Evolutionary conservation across 2,797 vertebrate species (phyloP).

Genomic region (Sciaenops ocellatus): DNA sequence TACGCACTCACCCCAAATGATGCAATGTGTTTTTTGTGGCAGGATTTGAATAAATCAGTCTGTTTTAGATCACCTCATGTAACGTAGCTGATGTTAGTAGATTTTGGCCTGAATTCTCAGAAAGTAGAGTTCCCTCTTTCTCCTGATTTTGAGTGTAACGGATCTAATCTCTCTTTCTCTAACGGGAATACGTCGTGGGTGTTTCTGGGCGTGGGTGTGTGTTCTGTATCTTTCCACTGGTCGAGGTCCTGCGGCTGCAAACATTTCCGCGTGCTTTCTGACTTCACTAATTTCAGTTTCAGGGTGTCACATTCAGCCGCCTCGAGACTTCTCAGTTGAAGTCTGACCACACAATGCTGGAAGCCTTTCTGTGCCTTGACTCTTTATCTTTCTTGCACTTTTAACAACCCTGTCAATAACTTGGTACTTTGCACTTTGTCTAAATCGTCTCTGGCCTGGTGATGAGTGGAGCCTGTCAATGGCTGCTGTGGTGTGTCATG

Average conservation of each 20-base stretch:
- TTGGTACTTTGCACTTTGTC: conserved; percentile 55
- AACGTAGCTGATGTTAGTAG: conserved; percentile 58
- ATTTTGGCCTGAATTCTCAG: conserved; percentile 68
- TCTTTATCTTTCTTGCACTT: conserved; percentile 67
- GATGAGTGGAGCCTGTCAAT: conserved; percentile 73
- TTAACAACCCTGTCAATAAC: conserved; percentile 66
- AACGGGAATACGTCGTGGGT: conserved; percentile 63
- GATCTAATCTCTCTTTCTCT: conserved; percentile 62
- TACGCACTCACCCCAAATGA: conserved; percentile 86
- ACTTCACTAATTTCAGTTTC: conserved; percentile 71
- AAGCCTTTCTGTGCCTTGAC: conserved; percentile 71
- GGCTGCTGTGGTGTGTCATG: conserved; percentile 99
- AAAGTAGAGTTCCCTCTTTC: conserved; percentile 44
- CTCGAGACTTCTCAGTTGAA: conserved; percentile 47
- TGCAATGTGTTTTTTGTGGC: conserved; percentile 88
- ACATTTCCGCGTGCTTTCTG: conserved; percentile 62
- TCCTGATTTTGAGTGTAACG: conserved; percentile 45
- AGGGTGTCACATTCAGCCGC: conserved; percentile 54
- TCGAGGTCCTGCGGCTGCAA: conserved; percentile 76
- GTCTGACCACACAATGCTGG: conserved; percentile 68
- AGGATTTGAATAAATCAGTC: conserved; percentile 84
- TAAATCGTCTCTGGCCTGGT: conserved; percentile 54
- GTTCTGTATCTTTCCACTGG: conserved; percentile 72
- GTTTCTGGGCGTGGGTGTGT: conserved; percentile 77
- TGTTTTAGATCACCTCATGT: conserved; percentile 69